Percentiles rank a stretch among this genome's conserved stretches.
phyloP scores from a whole-genome alignment of 2,888 invertebrate species.

The Cosmia trapezina region DNA sequence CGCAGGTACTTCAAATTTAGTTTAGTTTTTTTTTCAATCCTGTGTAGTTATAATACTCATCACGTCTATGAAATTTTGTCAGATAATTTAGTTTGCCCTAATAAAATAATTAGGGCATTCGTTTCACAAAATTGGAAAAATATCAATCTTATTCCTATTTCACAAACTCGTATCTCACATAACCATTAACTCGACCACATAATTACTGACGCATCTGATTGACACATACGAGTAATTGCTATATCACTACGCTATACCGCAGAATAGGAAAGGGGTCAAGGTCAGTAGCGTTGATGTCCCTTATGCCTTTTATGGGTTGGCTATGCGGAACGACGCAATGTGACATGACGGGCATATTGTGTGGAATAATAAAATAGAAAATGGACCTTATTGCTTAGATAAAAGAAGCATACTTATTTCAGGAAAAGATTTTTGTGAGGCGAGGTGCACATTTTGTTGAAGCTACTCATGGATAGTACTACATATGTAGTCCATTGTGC shows the following conservation, averaged over 20 bases:
- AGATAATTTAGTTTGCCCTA: too few relatives aligned
- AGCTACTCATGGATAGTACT: too few relatives aligned
- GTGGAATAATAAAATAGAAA: not conserved
- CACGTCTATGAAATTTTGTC: too few relatives aligned
- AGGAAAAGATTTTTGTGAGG: too few relatives aligned
- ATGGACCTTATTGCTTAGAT: not conserved
- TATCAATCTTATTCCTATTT: not conserved
- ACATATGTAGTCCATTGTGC: too few relatives aligned
- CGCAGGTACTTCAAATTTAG: too few relatives aligned
- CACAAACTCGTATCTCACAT: too few relatives aligned
- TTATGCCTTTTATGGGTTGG: conserved; percentile 22
- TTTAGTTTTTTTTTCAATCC: too few relatives aligned
- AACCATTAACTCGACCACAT: not conserved
- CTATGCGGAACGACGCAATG: conserved; percentile 2
- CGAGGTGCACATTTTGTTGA: too few relatives aligned
- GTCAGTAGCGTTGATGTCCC: conserved; percentile 34
- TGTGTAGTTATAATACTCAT: too few relatives aligned
- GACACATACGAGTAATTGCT: conserved; percentile 29
- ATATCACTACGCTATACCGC: conserved; percentile 34
- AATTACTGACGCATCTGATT: conserved; percentile 15
- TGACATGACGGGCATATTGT: conserved; percentile 23
- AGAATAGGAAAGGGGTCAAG: conserved; percentile 42
- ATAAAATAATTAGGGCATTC: not conserved
- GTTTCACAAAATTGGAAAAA: not conserved
- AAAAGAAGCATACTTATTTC: not conserved